Evolutionary conservation across 2,888 invertebrate species (phyloP).

Genomic region (Acanthococcus lagerstroemiae): DNA sequence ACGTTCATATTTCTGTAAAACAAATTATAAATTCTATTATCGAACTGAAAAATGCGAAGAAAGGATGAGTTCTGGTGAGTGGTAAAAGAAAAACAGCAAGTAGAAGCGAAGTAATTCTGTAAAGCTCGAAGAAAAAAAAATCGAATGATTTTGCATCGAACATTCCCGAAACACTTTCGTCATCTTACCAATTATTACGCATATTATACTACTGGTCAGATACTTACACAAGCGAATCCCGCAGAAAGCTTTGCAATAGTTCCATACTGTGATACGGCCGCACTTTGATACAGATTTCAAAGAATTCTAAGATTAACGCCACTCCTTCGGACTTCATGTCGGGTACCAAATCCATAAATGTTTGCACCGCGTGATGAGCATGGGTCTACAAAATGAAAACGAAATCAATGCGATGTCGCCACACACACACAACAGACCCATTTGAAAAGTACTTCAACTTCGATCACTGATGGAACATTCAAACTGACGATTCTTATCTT

Average conservation of each 20-base stretch:
- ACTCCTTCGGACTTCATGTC: constrained; percentile 69
- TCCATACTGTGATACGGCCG: constrained; percentile 55
- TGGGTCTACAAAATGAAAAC: not conserved
- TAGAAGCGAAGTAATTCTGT: too few species aligned
- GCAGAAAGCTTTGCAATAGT: constrained; percentile 40
- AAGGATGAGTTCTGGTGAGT: not conserved
- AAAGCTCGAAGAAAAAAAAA: too few species aligned
- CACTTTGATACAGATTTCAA: constrained; percentile 65
- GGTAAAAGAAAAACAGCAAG: too few species aligned
- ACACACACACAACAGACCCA: too few species aligned
- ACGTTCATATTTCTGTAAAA: constrained; percentile 8
- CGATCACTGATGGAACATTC: too few species aligned
- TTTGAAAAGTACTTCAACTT: too few species aligned
- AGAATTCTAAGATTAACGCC: constrained; percentile 59
- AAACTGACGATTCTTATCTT: too few species aligned
- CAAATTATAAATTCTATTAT: not conserved
- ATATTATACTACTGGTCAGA: not conserved
- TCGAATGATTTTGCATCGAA: not conserved
- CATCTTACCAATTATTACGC: not conserved
- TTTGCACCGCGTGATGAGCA: constrained; percentile 45
- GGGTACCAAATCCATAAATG: constrained; percentile 60
- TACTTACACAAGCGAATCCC: constrained; percentile 31
- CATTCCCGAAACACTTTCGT: too few species aligned
- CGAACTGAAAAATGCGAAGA: constrained; percentile 47
- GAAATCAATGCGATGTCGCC: too few species aligned